Percentiles rank a stretch among this genome's conserved stretches.
These are phyloP conservation scores for Hymenopus coronatus DNA, from an alignment of 2,888 invertebrate species.

Conservation along the genomic window DNA sequence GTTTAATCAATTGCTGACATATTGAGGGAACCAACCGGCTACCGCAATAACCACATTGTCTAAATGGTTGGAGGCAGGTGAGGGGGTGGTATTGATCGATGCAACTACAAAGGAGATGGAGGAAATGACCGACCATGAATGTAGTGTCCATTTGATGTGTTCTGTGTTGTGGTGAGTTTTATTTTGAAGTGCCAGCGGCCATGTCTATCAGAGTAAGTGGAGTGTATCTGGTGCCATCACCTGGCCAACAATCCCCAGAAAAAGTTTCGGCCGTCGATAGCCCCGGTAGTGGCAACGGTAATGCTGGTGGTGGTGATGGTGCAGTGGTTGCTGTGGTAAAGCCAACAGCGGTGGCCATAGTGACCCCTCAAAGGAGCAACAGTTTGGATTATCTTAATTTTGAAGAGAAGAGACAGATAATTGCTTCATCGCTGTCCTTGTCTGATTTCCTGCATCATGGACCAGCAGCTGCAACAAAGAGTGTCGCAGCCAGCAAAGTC, in stretches of 20 bases:
- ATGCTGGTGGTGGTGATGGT: not conserved
- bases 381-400: conserved; percentile 88
- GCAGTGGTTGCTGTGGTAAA: conserved; percentile 23
- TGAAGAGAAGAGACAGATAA: conserved; percentile 85
- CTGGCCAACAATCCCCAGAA: conserved; percentile 38
- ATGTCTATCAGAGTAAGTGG: conserved; percentile 48
- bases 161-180: not conserved
- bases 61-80: conserved; percentile 19
- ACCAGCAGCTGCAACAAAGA: conserved; percentile 47
- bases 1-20: not conserved
- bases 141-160: not conserved
- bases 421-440: conserved; percentile 81
- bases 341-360: conserved; percentile 51
- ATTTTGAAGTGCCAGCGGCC: not conserved
- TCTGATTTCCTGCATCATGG: conserved; percentile 76
- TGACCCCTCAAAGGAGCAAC: conserved; percentile 72
- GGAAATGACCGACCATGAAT: not conserved
- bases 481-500: conserved; percentile 39
- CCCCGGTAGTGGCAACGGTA: conserved; percentile 21
- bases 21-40: not conserved
- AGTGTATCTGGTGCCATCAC: conserved; percentile 44
- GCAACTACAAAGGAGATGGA: conserved; percentile 17
- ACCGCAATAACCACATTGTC: not conserved
- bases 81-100: conserved; percentile 12
- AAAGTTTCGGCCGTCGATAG: conserved; percentile 27